Evolutionary conservation across 2,888 invertebrate species (phyloP), one percentile per base, ranked within the genome.

Genomic region (Pristionchus japonicus): DNA sequence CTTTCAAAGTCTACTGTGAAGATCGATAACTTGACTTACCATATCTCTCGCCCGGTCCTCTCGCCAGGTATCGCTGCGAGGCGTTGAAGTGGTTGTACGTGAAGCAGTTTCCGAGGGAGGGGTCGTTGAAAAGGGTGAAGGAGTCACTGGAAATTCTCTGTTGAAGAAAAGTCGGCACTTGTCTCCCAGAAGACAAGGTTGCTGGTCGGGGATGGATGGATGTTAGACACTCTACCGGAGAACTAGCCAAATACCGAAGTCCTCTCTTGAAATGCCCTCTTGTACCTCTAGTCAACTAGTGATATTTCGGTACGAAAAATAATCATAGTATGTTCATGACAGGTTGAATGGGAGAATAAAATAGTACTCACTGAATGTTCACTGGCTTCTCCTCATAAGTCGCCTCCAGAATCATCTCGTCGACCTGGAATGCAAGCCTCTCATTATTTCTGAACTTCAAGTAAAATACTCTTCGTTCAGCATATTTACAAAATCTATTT

Each of bases 101-200:
- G 87, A 87, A 87, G 80, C 87, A 87, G 34, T 87, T 87, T 2
- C 87, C 87, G 40, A 87, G 87, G 20, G 87, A 87, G 0, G 87
- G 87, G 34, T 87, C 87, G 34, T 77, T 87, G 70, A 67, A 86
- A n/a, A 67, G 27, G 0, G 47, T 70, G 47, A 70, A 70, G n/a
- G 43, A 31, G 9, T 43, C 34, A 13, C 86, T 86, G 67, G 61
- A 86, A 31, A 83, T 57, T 23, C 17, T 27, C 4, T 27, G 31
- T 27, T 34, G 4, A 70, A 70, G n/a, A 70, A 27, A n/a, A n/a
- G n/a, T n/a, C n/a, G n/a, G n/a, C n/a, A n/a, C n/a, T n/a, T 34
- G 13, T 3, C 31, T n/a, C 13, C 2, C 67, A n/a, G 9, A 2
- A 31, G 13, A 67, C n/a, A n/a, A n/a, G n/a, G n/a, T n/a, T n/a